Percentiles rank a stretch among this genome's conserved stretches.
These are phyloP conservation scores for Pegea sp. DNA, from an alignment of 23 tunicate genomes.

Conservation along the genomic window DNA sequence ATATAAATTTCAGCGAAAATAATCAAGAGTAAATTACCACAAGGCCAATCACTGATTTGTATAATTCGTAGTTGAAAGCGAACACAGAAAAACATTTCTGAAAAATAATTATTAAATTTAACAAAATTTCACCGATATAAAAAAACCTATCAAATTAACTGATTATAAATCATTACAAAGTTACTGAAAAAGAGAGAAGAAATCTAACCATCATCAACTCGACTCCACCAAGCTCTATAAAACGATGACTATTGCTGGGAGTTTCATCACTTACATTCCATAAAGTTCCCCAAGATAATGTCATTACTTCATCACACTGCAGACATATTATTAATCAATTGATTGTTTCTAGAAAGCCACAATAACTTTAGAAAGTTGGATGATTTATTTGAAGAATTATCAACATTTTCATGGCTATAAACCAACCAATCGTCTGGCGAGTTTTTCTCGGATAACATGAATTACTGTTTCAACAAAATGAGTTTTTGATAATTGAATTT, in stretches of 20 bases:
- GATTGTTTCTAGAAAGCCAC: too few species aligned
- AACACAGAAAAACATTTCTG: not conserved
- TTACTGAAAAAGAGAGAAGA: not conserved
- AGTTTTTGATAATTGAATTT: too few species aligned
- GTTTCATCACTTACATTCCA: constrained; percentile 93
- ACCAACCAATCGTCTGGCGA: too few species aligned
- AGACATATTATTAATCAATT: too few species aligned
- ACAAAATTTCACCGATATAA: not conserved
- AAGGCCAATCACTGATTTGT: constrained; percentile 1
- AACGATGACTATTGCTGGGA: constrained; percentile 28
- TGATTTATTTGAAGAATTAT: too few species aligned
- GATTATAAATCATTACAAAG: not conserved
- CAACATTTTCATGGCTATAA: too few species aligned
- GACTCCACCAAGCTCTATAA: constrained; percentile 23
- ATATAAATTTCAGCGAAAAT: too few species aligned
- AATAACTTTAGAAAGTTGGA: too few species aligned
- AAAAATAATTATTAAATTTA: not conserved
- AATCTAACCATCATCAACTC: constrained; percentile 17
- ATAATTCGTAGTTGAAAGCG: not conserved
- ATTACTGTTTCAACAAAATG: too few species aligned
- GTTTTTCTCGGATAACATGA: too few species aligned
- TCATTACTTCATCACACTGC: constrained; percentile 54
- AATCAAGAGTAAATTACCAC: too few species aligned
- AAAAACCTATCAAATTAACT: not conserved
- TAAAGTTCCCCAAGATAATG: constrained; percentile 48